These are phyloP conservation scores for Dryomyza anilis DNA, from an alignment of 2,888 invertebrate species.

Conservation along the genomic window DNA sequence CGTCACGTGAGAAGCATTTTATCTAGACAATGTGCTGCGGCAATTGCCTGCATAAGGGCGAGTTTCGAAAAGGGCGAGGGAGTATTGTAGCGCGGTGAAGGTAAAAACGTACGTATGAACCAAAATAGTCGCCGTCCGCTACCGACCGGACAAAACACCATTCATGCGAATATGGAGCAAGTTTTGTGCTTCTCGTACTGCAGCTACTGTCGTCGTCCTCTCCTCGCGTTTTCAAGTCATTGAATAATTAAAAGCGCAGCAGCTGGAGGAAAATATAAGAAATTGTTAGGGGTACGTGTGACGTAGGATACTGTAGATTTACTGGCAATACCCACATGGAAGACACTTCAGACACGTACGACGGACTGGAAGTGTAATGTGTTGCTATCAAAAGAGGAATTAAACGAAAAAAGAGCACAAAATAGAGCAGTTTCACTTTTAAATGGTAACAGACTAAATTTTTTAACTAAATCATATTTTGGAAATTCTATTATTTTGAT, in stretches of 20 bases:
- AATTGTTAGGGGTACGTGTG: too few relatives aligned
- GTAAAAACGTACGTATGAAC: constrained; percentile 34
- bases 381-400: neutral
- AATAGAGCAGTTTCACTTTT: neutral
- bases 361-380: neutral
- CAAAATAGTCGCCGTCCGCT: constrained; percentile 5
- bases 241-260: constrained; percentile 21
- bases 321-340: constrained; percentile 3
- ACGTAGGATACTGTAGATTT: too few relatives aligned
- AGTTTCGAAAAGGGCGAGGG: neutral
- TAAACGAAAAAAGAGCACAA: neutral
- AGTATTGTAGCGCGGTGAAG: constrained; percentile 36
- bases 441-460: neutral
- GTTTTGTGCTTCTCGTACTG: neutral
- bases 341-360: neutral
- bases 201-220: constrained; percentile 10
- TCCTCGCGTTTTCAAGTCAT: constrained; percentile 9
- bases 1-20: constrained; percentile 14
- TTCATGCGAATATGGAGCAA: constrained; percentile 2
- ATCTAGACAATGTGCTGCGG: constrained; percentile 3
- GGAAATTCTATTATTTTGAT: too few relatives aligned
- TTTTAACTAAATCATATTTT: too few relatives aligned
- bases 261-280: too few relatives aligned
- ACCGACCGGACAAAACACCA: neutral
- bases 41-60: neutral